These are phyloP conservation scores for Nasonia vitripennis DNA, from an alignment of 1,140 invertebrate genomes.

Conservation along the genomic window DNA sequence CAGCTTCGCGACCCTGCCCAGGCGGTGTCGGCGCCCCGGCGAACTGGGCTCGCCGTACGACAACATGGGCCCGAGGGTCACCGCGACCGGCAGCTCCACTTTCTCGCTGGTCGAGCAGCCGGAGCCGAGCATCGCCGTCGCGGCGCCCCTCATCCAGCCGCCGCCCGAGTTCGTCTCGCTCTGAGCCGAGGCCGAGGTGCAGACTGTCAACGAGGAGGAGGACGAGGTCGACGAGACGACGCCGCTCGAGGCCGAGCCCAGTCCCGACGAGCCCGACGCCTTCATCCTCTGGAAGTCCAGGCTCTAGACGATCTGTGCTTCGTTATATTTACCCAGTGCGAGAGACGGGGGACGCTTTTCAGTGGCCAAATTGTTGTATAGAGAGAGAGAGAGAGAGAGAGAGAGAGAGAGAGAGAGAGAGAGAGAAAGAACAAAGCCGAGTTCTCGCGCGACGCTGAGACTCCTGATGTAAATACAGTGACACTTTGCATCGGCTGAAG, in stretches of 20 bases:
- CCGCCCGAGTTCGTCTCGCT: conserved; percentile 75
- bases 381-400: too few relatives aligned
- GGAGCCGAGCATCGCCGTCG: conserved; percentile 72
- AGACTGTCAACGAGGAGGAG: not conserved
- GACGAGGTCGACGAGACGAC: not conserved
- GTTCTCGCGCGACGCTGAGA: too few relatives aligned
- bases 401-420: too few relatives aligned
- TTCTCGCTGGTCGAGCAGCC: conserved; percentile 83
- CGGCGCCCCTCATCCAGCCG: conserved; percentile 75
- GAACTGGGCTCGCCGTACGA: conserved; percentile 81
- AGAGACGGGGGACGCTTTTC: too few relatives aligned
- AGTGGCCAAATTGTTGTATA: too few relatives aligned
- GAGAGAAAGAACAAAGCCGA: too few relatives aligned
- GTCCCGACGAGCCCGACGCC: conserved; percentile 10
- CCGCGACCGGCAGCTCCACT: conserved; percentile 88
- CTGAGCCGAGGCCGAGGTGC: conserved; percentile 32
- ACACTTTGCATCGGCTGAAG: too few relatives aligned
- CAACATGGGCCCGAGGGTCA: conserved; percentile 91
- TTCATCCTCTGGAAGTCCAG: conserved; percentile 22
- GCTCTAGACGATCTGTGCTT: conserved; percentile 6
- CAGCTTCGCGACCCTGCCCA: conserved; percentile 79
- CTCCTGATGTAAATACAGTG: too few relatives aligned
- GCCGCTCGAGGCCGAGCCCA: not conserved
- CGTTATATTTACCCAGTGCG: too few relatives aligned
- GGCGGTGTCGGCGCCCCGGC: conserved; percentile 67